Evolutionary conservation across 2,888 invertebrate species (phyloP).

Genomic region (Drosophila testacea): DNA sequence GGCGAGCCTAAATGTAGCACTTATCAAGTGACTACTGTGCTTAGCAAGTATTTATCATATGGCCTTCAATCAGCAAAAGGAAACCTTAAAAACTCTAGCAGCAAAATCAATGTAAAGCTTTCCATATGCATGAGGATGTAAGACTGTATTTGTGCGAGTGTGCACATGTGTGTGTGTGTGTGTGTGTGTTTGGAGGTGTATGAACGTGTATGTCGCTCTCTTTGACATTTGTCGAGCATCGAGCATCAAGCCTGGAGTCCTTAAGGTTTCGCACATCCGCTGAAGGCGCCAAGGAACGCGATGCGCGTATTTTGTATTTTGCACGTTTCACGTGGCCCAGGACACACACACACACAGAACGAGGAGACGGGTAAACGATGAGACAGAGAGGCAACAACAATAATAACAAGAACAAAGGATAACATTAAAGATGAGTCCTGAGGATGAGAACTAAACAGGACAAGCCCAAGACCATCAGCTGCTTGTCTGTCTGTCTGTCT

Average conservation of each 20-base stretch:
- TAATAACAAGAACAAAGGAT: neutral
- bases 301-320: conserved; percentile 23
- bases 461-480: conserved; percentile 6
- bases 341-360: conserved; percentile 14
- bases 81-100: conserved; percentile 15
- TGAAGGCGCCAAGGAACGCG: conserved; percentile 8
- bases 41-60: conserved; percentile 4
- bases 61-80: conserved; percentile 11
- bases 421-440: neutral
- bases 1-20: too few relatives aligned
- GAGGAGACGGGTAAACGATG: neutral
- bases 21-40: conserved; percentile 2
- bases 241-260: conserved; percentile 6
- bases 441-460: conserved; percentile 16
- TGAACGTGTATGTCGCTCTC: conserved; percentile 7
- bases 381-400: neutral
- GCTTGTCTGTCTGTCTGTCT: conserved; percentile 6
- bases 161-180: neutral
- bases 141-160: neutral
- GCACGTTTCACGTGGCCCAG: conserved; percentile 29
- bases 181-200: neutral
- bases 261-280: conserved; percentile 23
- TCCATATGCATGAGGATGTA: neutral
- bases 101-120: conserved; percentile 27
- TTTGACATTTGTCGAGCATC: conserved; percentile 28